A percentile compares a stretch with the other conserved stretches of the same genome.
phyloP scores from a whole-genome alignment of 2,888 invertebrate species.

The Brachylomia viminalis region DNA sequence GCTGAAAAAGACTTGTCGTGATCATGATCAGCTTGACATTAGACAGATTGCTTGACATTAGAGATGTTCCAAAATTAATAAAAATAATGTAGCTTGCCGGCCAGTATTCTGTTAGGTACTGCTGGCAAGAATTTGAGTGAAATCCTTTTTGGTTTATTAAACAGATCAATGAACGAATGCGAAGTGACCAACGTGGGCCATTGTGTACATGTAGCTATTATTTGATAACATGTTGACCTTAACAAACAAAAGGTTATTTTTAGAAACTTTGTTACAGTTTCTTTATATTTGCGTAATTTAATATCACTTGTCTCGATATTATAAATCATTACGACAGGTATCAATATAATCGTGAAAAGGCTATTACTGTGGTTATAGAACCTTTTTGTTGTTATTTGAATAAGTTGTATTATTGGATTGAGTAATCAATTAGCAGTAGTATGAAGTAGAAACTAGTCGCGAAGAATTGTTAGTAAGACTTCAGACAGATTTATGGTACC shows the following conservation, averaged over 20 bases:
- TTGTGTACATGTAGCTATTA: conserved; percentile 19
- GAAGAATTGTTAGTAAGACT: conserved; percentile 35
- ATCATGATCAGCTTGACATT: background rate
- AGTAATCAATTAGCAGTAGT: conserved; percentile 41
- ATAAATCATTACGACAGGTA: conserved; percentile 61
- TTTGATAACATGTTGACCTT: conserved; percentile 47
- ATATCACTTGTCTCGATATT: conserved; percentile 57
- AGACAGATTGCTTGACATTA: rapidly evolving
- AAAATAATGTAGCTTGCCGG: background rate
- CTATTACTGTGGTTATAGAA: conserved; percentile 23
- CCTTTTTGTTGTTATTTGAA: conserved; percentile 48
- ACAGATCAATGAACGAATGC: background rate
- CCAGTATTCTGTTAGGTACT: background rate
- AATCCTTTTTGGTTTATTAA: conserved; percentile 19
- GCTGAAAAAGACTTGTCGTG: background rate
- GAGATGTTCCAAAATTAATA: conserved; percentile 1
- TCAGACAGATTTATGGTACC: conserved; percentile 42
- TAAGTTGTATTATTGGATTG: conserved; percentile 37
- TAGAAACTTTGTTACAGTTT: conserved; percentile 61
- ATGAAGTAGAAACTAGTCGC: conserved; percentile 22
- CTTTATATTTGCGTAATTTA: conserved; percentile 59
- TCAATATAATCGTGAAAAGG: conserved; percentile 54
- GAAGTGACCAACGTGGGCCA: conserved; percentile 19
- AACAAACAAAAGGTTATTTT: conserved; percentile 58
- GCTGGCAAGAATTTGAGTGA: background rate